A percentile compares a stretch with the other conserved stretches of the same genome.
Evolutionary conservation across 2,888 invertebrate species (phyloP).

Genomic region (Thysanoteuthis rhombus): DNA sequence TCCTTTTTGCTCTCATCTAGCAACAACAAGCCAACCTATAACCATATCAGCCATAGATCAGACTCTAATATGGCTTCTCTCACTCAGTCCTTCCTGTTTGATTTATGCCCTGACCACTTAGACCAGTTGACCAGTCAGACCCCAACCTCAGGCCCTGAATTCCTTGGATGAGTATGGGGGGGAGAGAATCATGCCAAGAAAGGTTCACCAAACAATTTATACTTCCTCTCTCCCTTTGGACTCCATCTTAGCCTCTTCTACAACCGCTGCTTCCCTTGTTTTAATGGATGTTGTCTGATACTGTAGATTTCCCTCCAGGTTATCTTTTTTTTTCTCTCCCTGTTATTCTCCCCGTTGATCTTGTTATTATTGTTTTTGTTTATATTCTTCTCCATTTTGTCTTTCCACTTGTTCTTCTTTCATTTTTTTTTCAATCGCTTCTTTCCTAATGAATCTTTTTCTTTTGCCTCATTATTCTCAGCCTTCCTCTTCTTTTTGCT

Average conservation of each 20-base stretch:
- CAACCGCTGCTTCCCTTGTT: neutral
- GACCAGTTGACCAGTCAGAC: constrained; percentile 12
- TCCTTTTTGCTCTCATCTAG: neutral
- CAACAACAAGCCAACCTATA: neutral
- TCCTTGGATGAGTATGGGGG: neutral
- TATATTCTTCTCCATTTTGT: fast-evolving
- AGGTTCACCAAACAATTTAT: neutral
- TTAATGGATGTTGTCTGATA: neutral
- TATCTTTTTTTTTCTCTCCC: neutral
- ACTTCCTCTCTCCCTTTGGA: neutral
- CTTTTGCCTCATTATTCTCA: neutral
- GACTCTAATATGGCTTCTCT: neutral
- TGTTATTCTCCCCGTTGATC: fast-evolving
- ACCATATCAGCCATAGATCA: neutral
- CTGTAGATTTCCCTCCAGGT: neutral
- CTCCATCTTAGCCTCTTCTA: neutral
- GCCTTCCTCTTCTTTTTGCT: neutral
- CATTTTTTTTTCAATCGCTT: neutral
- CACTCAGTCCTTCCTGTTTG: neutral
- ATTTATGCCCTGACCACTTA: neutral
- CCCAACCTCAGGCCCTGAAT: neutral
- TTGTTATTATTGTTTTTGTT: neutral
- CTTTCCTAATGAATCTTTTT: neutral
- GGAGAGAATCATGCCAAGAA: neutral
- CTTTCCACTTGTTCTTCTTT: neutral